Evolutionary conservation across 2,113 vertebrate genomes (phyloP).

Genomic region (Paratilapia polleni): DNA sequence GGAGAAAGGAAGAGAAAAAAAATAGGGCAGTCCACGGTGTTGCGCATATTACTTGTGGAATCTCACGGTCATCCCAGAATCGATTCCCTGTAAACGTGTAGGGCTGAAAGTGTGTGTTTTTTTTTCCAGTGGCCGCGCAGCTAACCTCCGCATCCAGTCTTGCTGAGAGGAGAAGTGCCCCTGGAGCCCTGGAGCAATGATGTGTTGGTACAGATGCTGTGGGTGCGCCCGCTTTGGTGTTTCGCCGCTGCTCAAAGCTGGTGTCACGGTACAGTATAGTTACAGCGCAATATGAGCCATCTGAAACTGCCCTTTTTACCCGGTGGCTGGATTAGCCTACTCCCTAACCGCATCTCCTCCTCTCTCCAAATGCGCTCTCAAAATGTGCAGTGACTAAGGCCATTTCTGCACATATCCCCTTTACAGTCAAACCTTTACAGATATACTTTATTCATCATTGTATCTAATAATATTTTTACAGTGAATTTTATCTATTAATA

Average conservation of each 20-base stretch:
- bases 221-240: slow-evolving; percentile 60
- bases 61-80: slow-evolving; percentile 72
- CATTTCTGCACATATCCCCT: slow-evolving; percentile 34
- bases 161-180: slow-evolving; percentile 53
- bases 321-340: slow-evolving; percentile 78
- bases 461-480: background rate
- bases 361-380: slow-evolving; percentile 65
- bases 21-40: slow-evolving; percentile 67
- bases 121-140: slow-evolving; percentile 18
- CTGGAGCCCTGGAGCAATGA: slow-evolving; percentile 26
- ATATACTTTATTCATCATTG: background rate
- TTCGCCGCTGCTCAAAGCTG: slow-evolving; percentile 59
- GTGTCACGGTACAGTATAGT: slow-evolving; percentile 73
- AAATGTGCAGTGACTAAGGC: slow-evolving; percentile 56
- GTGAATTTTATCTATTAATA: background rate
- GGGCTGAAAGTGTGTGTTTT: slow-evolving; percentile 37
- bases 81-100: slow-evolving; percentile 57
- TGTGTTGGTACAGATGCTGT: slow-evolving; percentile 65
- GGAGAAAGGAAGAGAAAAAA: slow-evolving; percentile 59
- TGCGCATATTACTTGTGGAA: slow-evolving; percentile 75
- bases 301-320: slow-evolving; percentile 78
- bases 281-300: slow-evolving; percentile 76
- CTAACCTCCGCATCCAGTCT: slow-evolving; percentile 56
- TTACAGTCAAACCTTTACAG: background rate
- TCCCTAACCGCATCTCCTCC: slow-evolving; percentile 84